phyloP scores from a whole-genome alignment of 1,140 invertebrate species.

The Platyscapa corneri region DNA sequence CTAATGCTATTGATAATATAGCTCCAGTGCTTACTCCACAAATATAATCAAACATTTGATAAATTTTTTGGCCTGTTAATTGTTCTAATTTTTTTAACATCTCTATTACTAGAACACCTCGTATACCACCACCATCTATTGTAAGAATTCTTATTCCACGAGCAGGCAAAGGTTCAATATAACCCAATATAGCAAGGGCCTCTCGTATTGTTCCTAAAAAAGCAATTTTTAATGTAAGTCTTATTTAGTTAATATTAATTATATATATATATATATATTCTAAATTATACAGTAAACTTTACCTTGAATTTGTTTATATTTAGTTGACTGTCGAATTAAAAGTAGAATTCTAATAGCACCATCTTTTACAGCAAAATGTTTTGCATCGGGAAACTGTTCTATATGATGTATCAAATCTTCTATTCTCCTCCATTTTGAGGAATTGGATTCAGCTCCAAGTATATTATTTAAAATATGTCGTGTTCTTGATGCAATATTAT shows the following conservation, averaged over 20 bases:
- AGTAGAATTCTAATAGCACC: slow-evolving; percentile 80
- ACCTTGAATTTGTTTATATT: slow-evolving; percentile 71
- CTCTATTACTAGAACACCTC: slow-evolving; percentile 88
- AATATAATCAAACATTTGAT: slow-evolving; percentile 91
- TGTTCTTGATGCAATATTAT: slow-evolving; percentile 79
- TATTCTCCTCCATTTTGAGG: slow-evolving; percentile 77
- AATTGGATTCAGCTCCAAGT: slow-evolving; percentile 75
- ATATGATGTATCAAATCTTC: slow-evolving; percentile 83
- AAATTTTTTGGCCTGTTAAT: slow-evolving; percentile 79
- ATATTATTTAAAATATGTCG: slow-evolving; percentile 81
- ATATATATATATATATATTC: no score
- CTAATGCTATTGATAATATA: slow-evolving; percentile 82
- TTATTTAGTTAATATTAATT: no score
- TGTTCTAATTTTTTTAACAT: slow-evolving; percentile 86
- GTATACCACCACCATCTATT: slow-evolving; percentile 93
- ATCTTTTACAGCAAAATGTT: slow-evolving; percentile 82
- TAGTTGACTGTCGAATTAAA: slow-evolving; percentile 67
- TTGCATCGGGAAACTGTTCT: slow-evolving; percentile 82
- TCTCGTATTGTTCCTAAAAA: slow-evolving; percentile 73
- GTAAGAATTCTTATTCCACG: slow-evolving; percentile 87
- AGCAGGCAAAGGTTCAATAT: slow-evolving; percentile 80
- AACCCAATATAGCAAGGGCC: slow-evolving; percentile 84
- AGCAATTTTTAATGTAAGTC: no score
- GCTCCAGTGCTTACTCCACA: slow-evolving; percentile 94
- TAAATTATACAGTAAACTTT: no score